Percentiles rank a stretch among this genome's conserved stretches.
Conservation (phyloP, 1,140 invertebrate species). For the Akabosia matsudoensis region DNA sequence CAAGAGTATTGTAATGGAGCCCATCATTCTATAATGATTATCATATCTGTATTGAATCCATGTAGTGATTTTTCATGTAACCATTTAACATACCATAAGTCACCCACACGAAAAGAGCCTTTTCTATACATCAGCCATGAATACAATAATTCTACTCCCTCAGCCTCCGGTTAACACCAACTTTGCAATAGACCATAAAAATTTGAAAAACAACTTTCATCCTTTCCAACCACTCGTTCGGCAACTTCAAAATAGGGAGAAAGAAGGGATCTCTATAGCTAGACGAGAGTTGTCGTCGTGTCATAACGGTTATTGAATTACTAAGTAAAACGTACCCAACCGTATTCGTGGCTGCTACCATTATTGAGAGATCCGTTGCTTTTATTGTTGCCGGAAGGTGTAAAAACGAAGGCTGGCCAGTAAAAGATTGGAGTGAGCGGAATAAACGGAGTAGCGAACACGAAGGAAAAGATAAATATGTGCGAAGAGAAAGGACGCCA, state of each 20-base stretch:
- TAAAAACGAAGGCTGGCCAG: constrained; percentile 22
- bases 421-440: too few relatives aligned
- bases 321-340: too few relatives aligned
- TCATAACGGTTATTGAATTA: too few relatives aligned
- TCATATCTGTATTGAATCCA: not conserved
- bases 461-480: not conserved
- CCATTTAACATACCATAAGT: not conserved
- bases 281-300: too few relatives aligned
- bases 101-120: constrained; percentile 10
- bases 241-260: too few relatives aligned
- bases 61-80: not conserved
- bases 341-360: too few relatives aligned
- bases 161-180: not conserved
- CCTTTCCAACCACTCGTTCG: too few relatives aligned
- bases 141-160: not conserved
- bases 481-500: constrained; percentile 26
- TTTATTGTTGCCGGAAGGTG: constrained; percentile 30
- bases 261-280: not conserved
- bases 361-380: constrained; percentile 11
- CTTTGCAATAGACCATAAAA: not conserved
- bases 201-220: not conserved
- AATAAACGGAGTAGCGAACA: too few relatives aligned
- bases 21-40: constrained; percentile 2
- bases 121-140: not conserved
- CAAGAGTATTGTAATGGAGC: too few relatives aligned